Base-by-base conservation (phyloP, 2,888 invertebrate species). In the Malacosoma neustria region DNA sequence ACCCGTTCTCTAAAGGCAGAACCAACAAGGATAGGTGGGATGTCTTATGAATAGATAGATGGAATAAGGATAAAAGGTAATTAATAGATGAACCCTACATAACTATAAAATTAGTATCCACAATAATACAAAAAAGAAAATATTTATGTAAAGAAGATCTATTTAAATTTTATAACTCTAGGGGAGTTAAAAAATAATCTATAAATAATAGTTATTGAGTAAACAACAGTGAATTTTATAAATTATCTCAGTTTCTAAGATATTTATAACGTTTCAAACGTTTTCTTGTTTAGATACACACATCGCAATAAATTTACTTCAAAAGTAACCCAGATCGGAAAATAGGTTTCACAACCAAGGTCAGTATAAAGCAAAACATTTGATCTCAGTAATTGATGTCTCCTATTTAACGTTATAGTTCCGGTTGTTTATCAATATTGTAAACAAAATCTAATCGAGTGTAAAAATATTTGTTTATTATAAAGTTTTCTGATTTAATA, bases 311-410 rank as follows among this genome's bases (percentile, higher is more conserved):
- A 72, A 72, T 64, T 57, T 48, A 63, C 65, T 65, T 74, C 72
- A 74, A 75, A 63, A 70, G 69, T 52, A 64, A 74, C 73, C 77
- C 62, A 71, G 39, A 59, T 74, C 36, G 35, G 46, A 51, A 74
- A 66, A 48, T 47, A 47, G 62, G 62, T 69, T 67, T 58, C 35
- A 54, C 58, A 61, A 50, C 61, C 72, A 71, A 73, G 71, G 71
- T 54, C 51, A 44, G 34, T 49, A 54, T 48, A 48, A 58, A 45
- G 48, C 36, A 49, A 57, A 57, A 48, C 57, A 51, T 49, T 52
- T 48, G 49, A 63, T 47, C 48, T 40, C 33, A 30, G 30, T 43
- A 42, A 46, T 65, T 57, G 62, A 67, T 51, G 59, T 61, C 55
- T 39, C 29, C 48, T 43, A 56, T 66, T 54, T 49, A 40, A 35